Evolutionary conservation across 2,888 invertebrate genomes (phyloP).

Genomic region (Calameuta filiformis): DNA sequence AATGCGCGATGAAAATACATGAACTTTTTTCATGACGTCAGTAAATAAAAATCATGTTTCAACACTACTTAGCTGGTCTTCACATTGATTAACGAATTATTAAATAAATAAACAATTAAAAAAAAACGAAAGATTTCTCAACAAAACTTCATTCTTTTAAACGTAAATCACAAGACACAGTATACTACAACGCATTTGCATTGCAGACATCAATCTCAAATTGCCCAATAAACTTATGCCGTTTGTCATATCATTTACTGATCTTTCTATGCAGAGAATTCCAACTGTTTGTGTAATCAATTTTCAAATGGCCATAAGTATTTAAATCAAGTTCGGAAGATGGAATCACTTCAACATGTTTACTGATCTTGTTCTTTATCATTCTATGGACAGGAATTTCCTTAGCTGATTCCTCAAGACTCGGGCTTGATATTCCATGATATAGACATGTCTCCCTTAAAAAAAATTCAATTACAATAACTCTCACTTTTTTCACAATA

Average conservation of each 20-base stretch:
- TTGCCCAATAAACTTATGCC: conserved; percentile 1
- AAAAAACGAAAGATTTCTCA: background rate
- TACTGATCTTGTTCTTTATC: conserved; percentile 28
- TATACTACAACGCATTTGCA: background rate
- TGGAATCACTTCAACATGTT: conserved; percentile 52
- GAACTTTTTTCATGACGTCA: background rate
- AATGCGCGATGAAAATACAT: background rate
- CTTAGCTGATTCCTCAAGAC: conserved; percentile 39
- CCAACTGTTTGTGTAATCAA: conserved; percentile 87
- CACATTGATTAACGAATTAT: background rate
- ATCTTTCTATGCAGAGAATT: conserved; percentile 83
- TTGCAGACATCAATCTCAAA: background rate
- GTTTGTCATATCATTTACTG: conserved; percentile 63
- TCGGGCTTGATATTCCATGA: conserved; percentile 40
- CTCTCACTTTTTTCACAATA: background rate
- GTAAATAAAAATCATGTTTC: background rate
- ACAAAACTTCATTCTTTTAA: background rate
- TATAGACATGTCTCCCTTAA: conserved; percentile 44
- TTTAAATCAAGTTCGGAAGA: conserved; percentile 79
- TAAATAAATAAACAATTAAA: background rate
- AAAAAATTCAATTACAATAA: background rate
- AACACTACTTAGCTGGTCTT: background rate
- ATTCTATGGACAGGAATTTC: conserved; percentile 21
- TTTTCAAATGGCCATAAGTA: conserved; percentile 82
- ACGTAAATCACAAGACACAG: background rate